Evolutionary conservation across 2,888 invertebrate species (phyloP).

Genomic region (Thecophora atra): DNA sequence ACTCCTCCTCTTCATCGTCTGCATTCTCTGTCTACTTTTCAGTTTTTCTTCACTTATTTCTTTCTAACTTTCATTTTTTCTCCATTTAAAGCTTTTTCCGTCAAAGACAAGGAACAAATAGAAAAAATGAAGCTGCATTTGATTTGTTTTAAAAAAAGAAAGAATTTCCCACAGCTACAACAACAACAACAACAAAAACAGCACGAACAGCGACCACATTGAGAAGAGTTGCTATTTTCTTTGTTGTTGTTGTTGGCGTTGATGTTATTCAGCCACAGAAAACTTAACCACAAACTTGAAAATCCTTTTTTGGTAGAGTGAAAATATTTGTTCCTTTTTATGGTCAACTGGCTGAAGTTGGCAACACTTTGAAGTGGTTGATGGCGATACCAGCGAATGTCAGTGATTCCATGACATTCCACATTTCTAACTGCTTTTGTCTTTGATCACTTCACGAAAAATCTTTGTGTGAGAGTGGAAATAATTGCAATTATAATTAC

Average conservation of each 20-base stretch:
- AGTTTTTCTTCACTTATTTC: slow-evolving; percentile 1
- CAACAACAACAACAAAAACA: slow-evolving; percentile 7
- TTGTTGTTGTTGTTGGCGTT: too few species aligned
- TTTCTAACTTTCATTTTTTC: not conserved
- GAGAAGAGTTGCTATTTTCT: not conserved
- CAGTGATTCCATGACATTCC: not conserved
- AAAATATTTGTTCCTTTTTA: slow-evolving; percentile 34
- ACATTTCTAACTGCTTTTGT: too few species aligned
- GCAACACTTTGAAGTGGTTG: slow-evolving; percentile 23
- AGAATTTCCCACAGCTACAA: slow-evolving; percentile 16
- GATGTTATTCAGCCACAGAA: not conserved
- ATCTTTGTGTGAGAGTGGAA: too few species aligned
- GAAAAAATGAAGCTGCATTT: not conserved
- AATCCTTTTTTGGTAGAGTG: slow-evolving; percentile 30
- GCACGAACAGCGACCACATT: slow-evolving; percentile 2
- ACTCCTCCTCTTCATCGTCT: too few species aligned
- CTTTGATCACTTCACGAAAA: too few species aligned
- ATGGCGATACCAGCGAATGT: not conserved
- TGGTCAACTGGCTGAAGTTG: slow-evolving; percentile 25
- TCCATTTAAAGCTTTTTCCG: slow-evolving; percentile 16
- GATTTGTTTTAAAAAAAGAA: not conserved
- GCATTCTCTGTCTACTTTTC: not conserved
- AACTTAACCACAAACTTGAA: slow-evolving; percentile 22
- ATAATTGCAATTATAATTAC: too few species aligned
- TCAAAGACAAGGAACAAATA: not conserved